A percentile compares a stretch with the other conserved stretches of the same genome.
Conservation (phyloP, 2,797 vertebrate genomes). For the Tenualosa ilisha region DNA sequence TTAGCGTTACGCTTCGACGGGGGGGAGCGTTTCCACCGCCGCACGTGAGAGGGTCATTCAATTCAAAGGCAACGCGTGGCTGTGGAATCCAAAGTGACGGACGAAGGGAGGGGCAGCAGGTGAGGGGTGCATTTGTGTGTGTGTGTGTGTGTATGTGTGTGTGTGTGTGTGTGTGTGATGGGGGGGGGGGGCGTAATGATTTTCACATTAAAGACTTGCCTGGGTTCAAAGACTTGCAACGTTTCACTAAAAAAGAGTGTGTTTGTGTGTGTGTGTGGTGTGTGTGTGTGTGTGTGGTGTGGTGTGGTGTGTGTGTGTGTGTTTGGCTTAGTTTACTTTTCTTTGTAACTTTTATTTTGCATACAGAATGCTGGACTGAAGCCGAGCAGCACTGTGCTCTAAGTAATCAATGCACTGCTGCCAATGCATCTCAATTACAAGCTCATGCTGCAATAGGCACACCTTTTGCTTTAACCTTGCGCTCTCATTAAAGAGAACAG, state of each 20-base stretch:
- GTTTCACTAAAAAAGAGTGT: background rate
- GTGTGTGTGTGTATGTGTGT: background rate
- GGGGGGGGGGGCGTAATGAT: no score
- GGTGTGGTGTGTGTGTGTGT: background rate
- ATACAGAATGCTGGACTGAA: background rate
- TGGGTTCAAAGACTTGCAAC: background rate
- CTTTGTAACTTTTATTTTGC: background rate
- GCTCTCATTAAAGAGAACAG: background rate
- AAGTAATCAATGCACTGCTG: background rate
- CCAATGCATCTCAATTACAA: background rate
- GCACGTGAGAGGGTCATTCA: background rate
- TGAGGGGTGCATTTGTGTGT: background rate
- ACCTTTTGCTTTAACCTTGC: background rate
- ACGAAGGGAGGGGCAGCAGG: background rate
- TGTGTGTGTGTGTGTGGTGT: background rate
- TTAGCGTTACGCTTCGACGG: slow-evolving; percentile 55
- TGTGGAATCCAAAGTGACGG: background rate
- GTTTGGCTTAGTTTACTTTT: background rate
- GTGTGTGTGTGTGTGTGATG: background rate
- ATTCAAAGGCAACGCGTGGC: background rate
- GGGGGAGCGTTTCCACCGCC: background rate
- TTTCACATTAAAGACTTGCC: no score
- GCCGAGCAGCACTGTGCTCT: background rate
- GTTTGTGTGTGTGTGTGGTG: background rate
- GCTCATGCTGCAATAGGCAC: background rate